Conservation (phyloP, 2,888 invertebrate genomes). For the Myathropa florea region DNA sequence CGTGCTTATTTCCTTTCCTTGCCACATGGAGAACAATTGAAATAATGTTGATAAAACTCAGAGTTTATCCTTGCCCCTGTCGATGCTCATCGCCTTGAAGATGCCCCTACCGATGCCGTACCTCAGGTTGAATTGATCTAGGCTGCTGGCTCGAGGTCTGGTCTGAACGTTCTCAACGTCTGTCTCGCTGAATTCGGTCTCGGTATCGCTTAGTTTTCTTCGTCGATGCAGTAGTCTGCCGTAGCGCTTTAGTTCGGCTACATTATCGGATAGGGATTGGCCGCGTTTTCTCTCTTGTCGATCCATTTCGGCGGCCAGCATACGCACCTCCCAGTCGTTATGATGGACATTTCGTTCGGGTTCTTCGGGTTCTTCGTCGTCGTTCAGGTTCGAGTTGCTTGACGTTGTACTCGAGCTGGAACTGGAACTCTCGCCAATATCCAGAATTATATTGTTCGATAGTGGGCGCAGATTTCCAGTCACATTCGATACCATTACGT, state of each 20-base stretch:
- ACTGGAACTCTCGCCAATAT: constrained; percentile 78
- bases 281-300: constrained; percentile 81
- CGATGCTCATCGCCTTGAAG: constrained; percentile 80
- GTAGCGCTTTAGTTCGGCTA: constrained; percentile 75
- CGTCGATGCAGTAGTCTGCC: constrained; percentile 75
- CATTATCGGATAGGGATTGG: constrained; percentile 76
- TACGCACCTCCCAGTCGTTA: constrained; percentile 89
- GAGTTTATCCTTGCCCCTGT: constrained; percentile 80
- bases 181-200: constrained; percentile 79
- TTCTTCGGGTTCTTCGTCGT: constrained; percentile 76
- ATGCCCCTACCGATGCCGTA: constrained; percentile 77
- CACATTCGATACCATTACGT: constrained; percentile 75
- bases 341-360: constrained; percentile 74
- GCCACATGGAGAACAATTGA: constrained; percentile 60
- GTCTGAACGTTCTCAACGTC: constrained; percentile 74
- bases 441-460: constrained; percentile 79
- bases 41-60: constrained; percentile 76
- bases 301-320: constrained; percentile 88
- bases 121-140: constrained; percentile 79
- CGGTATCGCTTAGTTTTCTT: constrained; percentile 79
- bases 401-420: constrained; percentile 78
- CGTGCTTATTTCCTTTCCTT: constrained; percentile 44
- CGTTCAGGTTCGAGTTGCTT: constrained; percentile 75
- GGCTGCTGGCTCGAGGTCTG: constrained; percentile 78
- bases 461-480: constrained; percentile 81